A percentile compares a stretch with the other conserved stretches of the same genome.
These are phyloP conservation scores for Anorthoa munda DNA, from an alignment of 2,888 invertebrate genomes.

Conservation along the genomic window DNA sequence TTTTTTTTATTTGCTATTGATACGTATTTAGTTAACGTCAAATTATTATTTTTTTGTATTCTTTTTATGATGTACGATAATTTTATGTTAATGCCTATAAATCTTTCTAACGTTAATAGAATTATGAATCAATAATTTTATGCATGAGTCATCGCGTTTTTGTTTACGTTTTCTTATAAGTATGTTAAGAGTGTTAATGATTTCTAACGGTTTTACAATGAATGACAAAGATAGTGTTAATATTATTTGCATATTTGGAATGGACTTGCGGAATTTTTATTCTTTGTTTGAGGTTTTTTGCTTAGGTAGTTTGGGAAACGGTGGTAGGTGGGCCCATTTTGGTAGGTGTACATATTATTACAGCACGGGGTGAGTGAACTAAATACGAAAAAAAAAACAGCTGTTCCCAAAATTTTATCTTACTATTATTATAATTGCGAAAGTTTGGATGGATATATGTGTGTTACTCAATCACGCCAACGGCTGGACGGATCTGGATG, in stretches of 20 bases:
- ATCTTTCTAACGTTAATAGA: conserved; percentile 25
- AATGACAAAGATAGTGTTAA: conserved; percentile 18
- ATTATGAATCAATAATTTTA: conserved; percentile 26
- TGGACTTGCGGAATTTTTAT: background rate
- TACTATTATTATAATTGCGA: no score
- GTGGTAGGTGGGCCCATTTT: no score
- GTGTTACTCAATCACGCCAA: no score
- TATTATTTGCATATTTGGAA: conserved; percentile 15
- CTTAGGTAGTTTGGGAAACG: background rate
- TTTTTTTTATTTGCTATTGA: background rate
- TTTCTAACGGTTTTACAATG: conserved; percentile 42
- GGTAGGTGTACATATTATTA: no score
- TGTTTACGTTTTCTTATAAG: conserved; percentile 54
- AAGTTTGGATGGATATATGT: no score
- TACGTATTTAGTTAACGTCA: background rate
- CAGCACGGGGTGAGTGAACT: no score
- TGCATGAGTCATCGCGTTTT: conserved; percentile 39
- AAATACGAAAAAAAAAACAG: no score
- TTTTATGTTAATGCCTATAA: conserved; percentile 8
- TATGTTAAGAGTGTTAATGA: conserved; percentile 15
- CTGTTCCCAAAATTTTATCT: no score
- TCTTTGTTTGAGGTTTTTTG: background rate
- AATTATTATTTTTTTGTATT: background rate
- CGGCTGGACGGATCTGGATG: no score
- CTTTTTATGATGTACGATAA: conserved; percentile 9